Base-by-base conservation (phyloP, 2,888 invertebrate species). In the Hyposoter dolosus region DNA sequence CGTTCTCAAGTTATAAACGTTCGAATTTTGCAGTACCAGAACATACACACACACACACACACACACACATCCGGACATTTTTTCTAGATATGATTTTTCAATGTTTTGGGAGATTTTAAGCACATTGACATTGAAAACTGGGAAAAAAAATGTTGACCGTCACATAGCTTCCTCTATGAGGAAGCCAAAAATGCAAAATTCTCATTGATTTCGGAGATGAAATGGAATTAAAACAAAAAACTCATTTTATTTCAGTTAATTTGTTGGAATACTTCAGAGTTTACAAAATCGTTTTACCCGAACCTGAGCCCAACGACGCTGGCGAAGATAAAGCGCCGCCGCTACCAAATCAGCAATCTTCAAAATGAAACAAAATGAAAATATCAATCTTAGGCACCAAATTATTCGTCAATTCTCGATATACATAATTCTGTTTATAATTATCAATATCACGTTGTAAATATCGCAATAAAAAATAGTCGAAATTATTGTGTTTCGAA, bases 211-310 rank as follows among this genome's bases (percentile, higher is more conserved):
- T n/a, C 9, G n/a, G 47, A 47, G 15, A 6, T 68, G 12, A 35
- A 72, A 72, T 72, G 10, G 23, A 53, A 82, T 84, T 82, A 5
- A 40, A 40, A 7, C 2, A 7, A 10, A 40, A 40, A 40, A 7
- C 10, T 0, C 10, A 40, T 40, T 40, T 40, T 35, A 35, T 43
- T 68, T 91, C 92, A 89, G 93, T 94, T 91, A 93, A 95, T 90
- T 95, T 97, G 87, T 92, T 97, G 3, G 95, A 96, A 91, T 95
- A 97, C 93, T 97, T 96, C 90, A 96, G 95, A 92, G 95, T 96
- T 12, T 97, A 96, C 93, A 95, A 96, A 92, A 45, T 90, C n/a
- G 5, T 78, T 19, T 2, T 85, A 19, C 45, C 74, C 12, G 56
- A 84, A 0, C 28, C 12, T 9, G 0, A 5, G 0, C 10, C 5